These are phyloP conservation scores for Takifugu flavidus DNA, from an alignment of 2,113 vertebrate species.

Conservation along the genomic window DNA sequence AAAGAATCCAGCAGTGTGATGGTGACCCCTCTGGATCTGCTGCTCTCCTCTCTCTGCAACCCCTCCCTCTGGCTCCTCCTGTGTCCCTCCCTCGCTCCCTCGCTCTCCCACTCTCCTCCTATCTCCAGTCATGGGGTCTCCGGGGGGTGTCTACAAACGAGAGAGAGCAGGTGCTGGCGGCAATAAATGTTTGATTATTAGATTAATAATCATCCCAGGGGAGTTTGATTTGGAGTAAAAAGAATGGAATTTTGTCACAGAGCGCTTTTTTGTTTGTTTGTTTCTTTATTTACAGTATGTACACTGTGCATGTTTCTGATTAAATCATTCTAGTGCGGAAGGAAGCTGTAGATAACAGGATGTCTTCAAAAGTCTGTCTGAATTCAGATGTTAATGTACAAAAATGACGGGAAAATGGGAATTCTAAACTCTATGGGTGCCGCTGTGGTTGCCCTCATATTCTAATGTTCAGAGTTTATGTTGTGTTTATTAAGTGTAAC, in stretches of 20 bases:
- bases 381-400: too few species aligned
- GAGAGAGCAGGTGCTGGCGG: slow-evolving; percentile 85
- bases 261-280: not conserved
- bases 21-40: slow-evolving; percentile 72
- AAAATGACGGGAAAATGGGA: too few species aligned
- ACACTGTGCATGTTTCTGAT: slow-evolving; percentile 5
- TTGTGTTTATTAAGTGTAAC: too few species aligned
- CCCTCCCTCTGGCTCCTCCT: slow-evolving; percentile 67
- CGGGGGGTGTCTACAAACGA: slow-evolving; percentile 37
- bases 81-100: slow-evolving; percentile 56
- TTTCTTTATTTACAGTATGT: slow-evolving; percentile 4
- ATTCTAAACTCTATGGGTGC: too few species aligned
- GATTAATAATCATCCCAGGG: slow-evolving; percentile 85
- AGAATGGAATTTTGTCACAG: slow-evolving; percentile 51
- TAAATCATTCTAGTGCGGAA: too few species aligned
- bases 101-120: slow-evolving; percentile 22
- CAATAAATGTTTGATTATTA: slow-evolving; percentile 91
- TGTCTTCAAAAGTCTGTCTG: too few species aligned
- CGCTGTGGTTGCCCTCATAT: too few species aligned
- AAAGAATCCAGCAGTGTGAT: slow-evolving; percentile 80
- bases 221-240: slow-evolving; percentile 41
- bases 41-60: slow-evolving; percentile 66
- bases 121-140: slow-evolving; percentile 52
- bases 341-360: too few species aligned
- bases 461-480: too few species aligned